These are phyloP conservation scores for Drosophila subquinaria DNA, from an alignment of 2,888 invertebrate species.

Conservation along the genomic window DNA sequence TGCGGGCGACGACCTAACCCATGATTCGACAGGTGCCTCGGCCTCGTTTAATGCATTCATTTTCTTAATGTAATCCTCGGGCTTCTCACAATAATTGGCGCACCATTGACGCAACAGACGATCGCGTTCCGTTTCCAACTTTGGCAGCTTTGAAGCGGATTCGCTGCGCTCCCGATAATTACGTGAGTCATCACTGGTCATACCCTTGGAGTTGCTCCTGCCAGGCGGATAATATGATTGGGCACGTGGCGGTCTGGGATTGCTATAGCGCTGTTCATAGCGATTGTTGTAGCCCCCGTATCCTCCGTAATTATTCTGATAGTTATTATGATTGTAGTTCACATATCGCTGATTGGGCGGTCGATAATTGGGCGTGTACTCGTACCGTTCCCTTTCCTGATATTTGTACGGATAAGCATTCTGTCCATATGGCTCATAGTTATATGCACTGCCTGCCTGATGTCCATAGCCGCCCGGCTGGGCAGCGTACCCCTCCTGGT, in stretches of 20 bases:
- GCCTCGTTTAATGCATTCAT: constrained; percentile 89
- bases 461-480: constrained; percentile 16
- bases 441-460: constrained; percentile 15
- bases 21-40: constrained; percentile 88
- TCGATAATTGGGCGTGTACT: constrained; percentile 50
- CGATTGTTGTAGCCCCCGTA: constrained; percentile 43
- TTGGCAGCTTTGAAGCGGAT: constrained; percentile 13
- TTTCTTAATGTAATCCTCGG: constrained; percentile 90
- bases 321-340: constrained; percentile 25
- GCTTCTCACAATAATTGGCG: constrained; percentile 91
- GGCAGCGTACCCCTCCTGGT: constrained; percentile 45
- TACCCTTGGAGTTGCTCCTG: constrained; percentile 12
- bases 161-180: constrained; percentile 45
- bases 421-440: constrained; percentile 25
- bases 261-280: constrained; percentile 45
- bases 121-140: constrained; percentile 87
- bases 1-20: constrained; percentile 96
- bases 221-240: constrained; percentile 11
- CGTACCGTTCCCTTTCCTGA: constrained; percentile 26
- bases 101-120: constrained; percentile 88
- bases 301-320: constrained; percentile 23
- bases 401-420: constrained; percentile 30
- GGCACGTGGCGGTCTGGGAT: constrained; percentile 30
- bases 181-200: constrained; percentile 31
- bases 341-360: constrained; percentile 22